A percentile compares a stretch with the other conserved stretches of the same genome.
phyloP scores from a whole-genome alignment of 2,888 invertebrate genomes.

The Aphodius sticticus region DNA sequence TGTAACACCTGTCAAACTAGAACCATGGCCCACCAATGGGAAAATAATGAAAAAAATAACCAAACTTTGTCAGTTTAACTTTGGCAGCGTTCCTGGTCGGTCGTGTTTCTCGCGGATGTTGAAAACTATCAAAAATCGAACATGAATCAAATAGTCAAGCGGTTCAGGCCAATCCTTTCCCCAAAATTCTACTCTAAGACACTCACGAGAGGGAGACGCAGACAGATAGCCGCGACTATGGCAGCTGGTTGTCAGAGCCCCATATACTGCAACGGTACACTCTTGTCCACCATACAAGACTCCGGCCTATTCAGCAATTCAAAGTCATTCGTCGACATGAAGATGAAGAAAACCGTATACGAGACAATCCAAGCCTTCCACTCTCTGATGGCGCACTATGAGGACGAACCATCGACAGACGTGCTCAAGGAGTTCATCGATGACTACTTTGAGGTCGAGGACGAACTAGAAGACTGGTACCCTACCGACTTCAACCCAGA shows the following conservation, averaged over 20 bases:
- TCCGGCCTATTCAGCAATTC: slow-evolving; percentile 75
- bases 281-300: slow-evolving; percentile 77
- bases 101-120: no score
- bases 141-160: neutral
- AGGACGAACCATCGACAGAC: slow-evolving; percentile 60
- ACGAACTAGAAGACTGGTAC: slow-evolving; percentile 68
- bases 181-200: neutral
- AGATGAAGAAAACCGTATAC: slow-evolving; percentile 68
- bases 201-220: neutral
- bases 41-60: no score
- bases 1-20: no score
- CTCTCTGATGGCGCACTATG: slow-evolving; percentile 62
- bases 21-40: no score
- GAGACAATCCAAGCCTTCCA: slow-evolving; percentile 67
- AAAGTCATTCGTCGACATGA: slow-evolving; percentile 85
- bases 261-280: slow-evolving; percentile 77
- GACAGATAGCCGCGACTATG: neutral
- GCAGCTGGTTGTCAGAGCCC: slow-evolving; percentile 62
- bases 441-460: slow-evolving; percentile 66
- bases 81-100: neutral
- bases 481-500: slow-evolving; percentile 67
- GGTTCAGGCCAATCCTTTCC: neutral
- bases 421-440: slow-evolving; percentile 65
- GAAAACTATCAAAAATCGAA: neutral
- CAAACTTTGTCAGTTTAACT: neutral